Evolutionary conservation across 2,113 vertebrate species (phyloP), one percentile per base, ranked within the genome.

Genomic region (Oryzias celebensis): DNA sequence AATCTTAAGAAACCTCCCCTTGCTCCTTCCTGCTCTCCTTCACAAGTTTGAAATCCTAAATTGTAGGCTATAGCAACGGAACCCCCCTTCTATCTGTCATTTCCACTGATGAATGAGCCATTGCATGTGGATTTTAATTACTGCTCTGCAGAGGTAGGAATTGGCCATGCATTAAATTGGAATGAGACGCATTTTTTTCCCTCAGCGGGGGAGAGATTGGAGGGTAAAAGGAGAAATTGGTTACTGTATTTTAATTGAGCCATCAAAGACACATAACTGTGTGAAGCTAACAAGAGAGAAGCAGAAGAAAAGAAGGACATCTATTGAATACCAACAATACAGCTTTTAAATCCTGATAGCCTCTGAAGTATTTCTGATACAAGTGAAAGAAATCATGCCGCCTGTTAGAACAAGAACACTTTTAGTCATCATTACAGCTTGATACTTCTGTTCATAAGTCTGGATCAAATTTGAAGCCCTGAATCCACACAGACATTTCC

Each of bases 151-250:
- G 83, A 84, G 76, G 86, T 86, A 85, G 85, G 87, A 89, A 85
- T 90, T 88, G 88, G 84, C 88, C 87, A 90, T 89, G 89, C 90
- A 91, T 89, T 91, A 91, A 91, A 91, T 91, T 90, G 87, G 89
- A 91, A 90, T 89, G 88, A 89, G 86, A 89, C 88, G 83, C 75
- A 89, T 88, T 87, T 86, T 47, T 87, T 77, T 64, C 74, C 81
- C 84, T 81, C 89, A 84, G 85, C 85, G 80, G 84, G 84, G 82
- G 76, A 80, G 58, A 75, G 69, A 69, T 65, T 59, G 68, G 79
- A 73, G 73, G 75, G 70, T 71, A 77, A 82, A 81, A 71, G 71
- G 77, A 80, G 81, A 75, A 80, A 76, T 56, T 72, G 65, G 82
- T 86, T 88, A 89, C 81, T 85, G 88, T 85, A 89, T 81, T 75